Evolutionary conservation across 2,113 vertebrate genomes (phyloP).

Genomic region (Pipa parva): DNA sequence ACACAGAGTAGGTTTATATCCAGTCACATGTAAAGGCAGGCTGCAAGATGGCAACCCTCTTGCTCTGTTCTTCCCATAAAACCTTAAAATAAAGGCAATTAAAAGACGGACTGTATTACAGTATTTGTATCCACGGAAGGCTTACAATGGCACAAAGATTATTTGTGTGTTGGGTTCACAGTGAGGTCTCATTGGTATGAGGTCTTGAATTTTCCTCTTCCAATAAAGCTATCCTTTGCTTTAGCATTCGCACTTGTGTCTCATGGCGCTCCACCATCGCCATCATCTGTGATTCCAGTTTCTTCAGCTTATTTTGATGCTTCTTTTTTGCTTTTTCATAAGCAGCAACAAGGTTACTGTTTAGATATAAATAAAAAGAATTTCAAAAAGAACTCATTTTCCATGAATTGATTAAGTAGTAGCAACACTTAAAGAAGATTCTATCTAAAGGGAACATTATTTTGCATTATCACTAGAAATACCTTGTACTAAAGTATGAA

Average conservation of each 20-base stretch:
- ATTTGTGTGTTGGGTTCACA: slow-evolving; percentile 53
- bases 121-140: neutral
- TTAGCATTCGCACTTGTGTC: slow-evolving; percentile 84
- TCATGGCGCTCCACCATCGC: slow-evolving; percentile 86
- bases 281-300: slow-evolving; percentile 87
- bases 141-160: slow-evolving; percentile 33
- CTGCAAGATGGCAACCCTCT: neutral
- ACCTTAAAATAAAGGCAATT: neutral
- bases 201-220: slow-evolving; percentile 82
- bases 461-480: too few species aligned
- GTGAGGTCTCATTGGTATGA: slow-evolving; percentile 82
- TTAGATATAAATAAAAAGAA: slow-evolving; percentile 9
- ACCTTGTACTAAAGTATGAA: too few species aligned
- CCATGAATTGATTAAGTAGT: too few species aligned
- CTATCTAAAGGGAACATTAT: too few species aligned
- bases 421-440: too few species aligned
- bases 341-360: slow-evolving; percentile 80
- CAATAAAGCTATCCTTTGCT: slow-evolving; percentile 79
- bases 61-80: neutral
- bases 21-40: neutral
- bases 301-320: slow-evolving; percentile 85
- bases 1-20: neutral
- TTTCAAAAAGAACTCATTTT: too few species aligned
- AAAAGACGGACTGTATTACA: neutral
- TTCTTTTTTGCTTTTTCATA: slow-evolving; percentile 89